Conservation (phyloP, 2,113 vertebrate species). For the Chaetura pelagica region DNA sequence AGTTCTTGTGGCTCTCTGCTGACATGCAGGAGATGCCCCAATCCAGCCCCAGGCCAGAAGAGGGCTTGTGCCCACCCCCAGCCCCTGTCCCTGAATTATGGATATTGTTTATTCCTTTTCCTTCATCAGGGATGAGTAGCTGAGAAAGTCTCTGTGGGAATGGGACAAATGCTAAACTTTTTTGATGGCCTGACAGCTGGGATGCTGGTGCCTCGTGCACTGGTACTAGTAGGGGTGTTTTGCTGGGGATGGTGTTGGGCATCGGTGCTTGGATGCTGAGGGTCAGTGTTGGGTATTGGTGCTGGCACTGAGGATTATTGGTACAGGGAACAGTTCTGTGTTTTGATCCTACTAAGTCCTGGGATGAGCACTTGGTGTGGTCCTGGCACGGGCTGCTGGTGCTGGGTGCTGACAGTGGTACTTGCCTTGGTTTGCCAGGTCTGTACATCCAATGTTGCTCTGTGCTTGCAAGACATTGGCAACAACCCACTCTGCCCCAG, state of each 20-base stretch:
- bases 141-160: neutral
- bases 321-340: neutral
- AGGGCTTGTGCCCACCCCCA: neutral
- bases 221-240: neutral
- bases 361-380: neutral
- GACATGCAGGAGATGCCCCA: fast-evolving
- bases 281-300: neutral
- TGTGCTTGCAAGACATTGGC: neutral
- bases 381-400: neutral
- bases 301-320: neutral
- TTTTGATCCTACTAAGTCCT: neutral
- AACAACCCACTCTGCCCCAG: fast-evolving
- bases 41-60: fast-evolving
- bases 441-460: neutral
- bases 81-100: neutral
- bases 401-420: neutral
- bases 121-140: neutral
- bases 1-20: neutral
- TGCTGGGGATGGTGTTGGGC: neutral
- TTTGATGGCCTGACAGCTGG: neutral
- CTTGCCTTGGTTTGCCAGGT: neutral
- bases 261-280: neutral
- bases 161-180: neutral
- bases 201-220: fast-evolving
- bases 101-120: neutral